A percentile compares a stretch with the other conserved stretches of the same genome.
Conservation (phyloP, 2,113 vertebrate species). For the Acinonyx jubatus region DNA sequence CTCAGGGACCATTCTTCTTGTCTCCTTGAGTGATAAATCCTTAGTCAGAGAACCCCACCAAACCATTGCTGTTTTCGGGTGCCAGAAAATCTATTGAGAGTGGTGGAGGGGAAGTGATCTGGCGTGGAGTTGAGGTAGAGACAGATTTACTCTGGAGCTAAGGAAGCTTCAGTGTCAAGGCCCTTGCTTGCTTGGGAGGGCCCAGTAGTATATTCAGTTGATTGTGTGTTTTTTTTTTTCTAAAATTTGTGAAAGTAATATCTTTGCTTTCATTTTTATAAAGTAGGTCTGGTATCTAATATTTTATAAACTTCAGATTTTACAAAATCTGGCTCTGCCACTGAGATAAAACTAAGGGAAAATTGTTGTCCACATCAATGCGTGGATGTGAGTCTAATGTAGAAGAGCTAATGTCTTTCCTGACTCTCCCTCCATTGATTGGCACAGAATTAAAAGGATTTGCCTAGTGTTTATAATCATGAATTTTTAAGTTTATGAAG, state of each 20-base stretch:
- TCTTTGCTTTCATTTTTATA: neutral
- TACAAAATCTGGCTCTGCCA: neutral
- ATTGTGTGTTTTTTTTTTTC: neutral
- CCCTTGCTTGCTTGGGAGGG: accelerated
- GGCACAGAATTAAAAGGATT: neutral
- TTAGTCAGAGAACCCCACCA: neutral
- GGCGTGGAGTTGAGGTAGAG: neutral
- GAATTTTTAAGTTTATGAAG: neutral
- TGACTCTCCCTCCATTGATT: neutral
- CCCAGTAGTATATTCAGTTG: neutral
- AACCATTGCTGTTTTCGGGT: accelerated
- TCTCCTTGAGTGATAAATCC: neutral
- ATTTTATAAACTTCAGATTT: neutral
- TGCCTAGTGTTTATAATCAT: neutral
- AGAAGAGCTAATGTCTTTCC: neutral
- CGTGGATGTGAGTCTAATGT: neutral
- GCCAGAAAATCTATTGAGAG: neutral
- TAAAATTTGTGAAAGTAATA: neutral
- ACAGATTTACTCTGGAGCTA: neutral
- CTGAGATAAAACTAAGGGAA: neutral
- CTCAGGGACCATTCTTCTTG: neutral
- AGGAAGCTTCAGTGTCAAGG: neutral
- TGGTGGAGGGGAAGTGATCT: neutral
- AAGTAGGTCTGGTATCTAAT: neutral
- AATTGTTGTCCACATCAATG: neutral